These are phyloP conservation scores for Diabrotica virgifera DNA, from an alignment of 1,140 invertebrate genomes.

Conservation along the genomic window DNA sequence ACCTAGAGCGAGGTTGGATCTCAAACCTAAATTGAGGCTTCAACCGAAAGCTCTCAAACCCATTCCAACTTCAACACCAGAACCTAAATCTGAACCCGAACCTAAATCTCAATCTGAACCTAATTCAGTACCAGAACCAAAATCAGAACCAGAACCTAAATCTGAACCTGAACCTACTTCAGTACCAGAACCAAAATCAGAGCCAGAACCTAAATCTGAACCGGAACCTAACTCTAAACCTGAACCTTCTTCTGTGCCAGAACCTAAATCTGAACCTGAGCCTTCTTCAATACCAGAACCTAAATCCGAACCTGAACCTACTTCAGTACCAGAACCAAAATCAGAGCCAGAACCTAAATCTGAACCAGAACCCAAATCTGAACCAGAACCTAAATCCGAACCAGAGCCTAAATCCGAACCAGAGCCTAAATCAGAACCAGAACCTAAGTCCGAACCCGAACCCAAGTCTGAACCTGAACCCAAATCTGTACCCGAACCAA, in stretches of 20 bases:
- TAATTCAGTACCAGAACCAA: constrained; percentile 45
- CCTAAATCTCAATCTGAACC: constrained; percentile 47
- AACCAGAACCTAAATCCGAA: constrained; percentile 42
- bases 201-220: constrained; percentile 50
- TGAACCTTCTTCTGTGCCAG: constrained; percentile 45
- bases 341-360: constrained; percentile 48
- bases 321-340: constrained; percentile 47
- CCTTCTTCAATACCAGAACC: constrained; percentile 50
- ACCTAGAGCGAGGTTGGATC: constrained; percentile 28
- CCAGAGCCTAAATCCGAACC: constrained; percentile 50
- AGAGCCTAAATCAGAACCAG: constrained; percentile 44
- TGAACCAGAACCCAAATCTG: constrained; percentile 44
- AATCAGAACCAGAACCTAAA: constrained; percentile 45
- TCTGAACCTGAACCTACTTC: constrained; percentile 46
- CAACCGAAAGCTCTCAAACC: constrained; percentile 31
- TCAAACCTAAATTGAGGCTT: background rate
- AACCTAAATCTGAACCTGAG: constrained; percentile 45
- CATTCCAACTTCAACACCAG: constrained; percentile 51
- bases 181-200: constrained; percentile 44
- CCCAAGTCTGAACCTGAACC: constrained; percentile 49
- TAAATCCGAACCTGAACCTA: constrained; percentile 45
- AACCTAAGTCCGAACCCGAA: constrained; percentile 48
- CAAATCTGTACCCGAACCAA: constrained; percentile 45
- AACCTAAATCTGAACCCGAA: constrained; percentile 48
- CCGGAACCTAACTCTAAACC: constrained; percentile 47